These are phyloP conservation scores for Pipa parva DNA, from an alignment of 2,113 vertebrate species.

Conservation along the genomic window DNA sequence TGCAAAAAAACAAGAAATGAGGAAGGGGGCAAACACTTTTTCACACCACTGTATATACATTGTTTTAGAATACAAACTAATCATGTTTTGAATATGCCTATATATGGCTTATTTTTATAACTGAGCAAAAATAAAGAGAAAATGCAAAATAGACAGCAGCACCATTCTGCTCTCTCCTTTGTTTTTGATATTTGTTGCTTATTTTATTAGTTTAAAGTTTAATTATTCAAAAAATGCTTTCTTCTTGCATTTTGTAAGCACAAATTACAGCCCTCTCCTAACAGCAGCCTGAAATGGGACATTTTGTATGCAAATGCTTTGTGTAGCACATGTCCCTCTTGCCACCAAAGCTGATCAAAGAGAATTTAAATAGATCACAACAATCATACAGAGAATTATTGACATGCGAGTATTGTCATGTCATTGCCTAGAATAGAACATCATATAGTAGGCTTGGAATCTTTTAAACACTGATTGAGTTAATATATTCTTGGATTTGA, in stretches of 20 bases:
- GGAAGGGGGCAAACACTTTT: too few species aligned
- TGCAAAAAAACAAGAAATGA: too few species aligned
- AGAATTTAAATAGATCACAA: constrained; percentile 56
- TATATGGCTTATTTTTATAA: too few species aligned
- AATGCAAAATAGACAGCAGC: too few species aligned
- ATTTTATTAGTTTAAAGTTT: too few species aligned
- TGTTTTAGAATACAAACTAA: too few species aligned
- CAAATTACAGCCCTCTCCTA: background rate
- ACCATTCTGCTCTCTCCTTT: too few species aligned
- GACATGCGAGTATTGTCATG: constrained; percentile 52
- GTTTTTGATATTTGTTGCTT: too few species aligned
- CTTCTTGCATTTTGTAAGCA: background rate
- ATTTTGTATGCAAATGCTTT: constrained; percentile 46
- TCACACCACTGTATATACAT: too few species aligned
- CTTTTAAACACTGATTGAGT: constrained; percentile 48
- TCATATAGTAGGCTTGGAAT: constrained; percentile 51
- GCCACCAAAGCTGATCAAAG: constrained; percentile 51
- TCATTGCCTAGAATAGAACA: constrained; percentile 49
- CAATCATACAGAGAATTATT: constrained; percentile 52
- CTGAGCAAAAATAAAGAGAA: too few species aligned
- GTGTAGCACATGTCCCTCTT: constrained; percentile 49
- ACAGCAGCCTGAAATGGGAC: background rate
- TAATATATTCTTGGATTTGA: constrained; percentile 51
- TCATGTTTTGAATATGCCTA: too few species aligned
- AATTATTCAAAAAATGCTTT: background rate